Percentiles rank a stretch among this genome's conserved stretches.
Evolutionary conservation across 2,888 invertebrate genomes (phyloP).

Genomic region (Stenchaetothrips biformis): DNA sequence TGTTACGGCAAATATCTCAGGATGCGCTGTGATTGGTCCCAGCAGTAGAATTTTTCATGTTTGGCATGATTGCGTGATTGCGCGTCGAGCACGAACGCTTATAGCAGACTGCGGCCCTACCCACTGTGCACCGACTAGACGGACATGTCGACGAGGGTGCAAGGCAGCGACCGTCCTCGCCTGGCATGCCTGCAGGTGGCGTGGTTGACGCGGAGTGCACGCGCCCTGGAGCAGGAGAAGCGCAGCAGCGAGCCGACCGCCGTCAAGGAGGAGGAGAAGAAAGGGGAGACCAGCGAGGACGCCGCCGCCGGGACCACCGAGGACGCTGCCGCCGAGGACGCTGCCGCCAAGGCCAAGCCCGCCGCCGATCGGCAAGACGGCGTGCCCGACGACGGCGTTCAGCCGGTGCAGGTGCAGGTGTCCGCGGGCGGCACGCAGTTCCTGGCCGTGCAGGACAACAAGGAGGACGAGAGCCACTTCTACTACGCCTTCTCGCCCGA

Average conservation of each 20-base stretch:
- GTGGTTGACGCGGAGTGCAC: neutral
- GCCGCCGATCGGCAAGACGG: neutral
- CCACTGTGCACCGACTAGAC: too few relatives aligned
- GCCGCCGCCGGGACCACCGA: neutral
- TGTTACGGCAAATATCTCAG: too few relatives aligned
- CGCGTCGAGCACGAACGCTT: too few relatives aligned
- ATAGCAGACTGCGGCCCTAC: too few relatives aligned
- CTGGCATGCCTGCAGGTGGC: constrained; percentile 9
- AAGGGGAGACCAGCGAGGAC: neutral
- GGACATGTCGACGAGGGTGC: too few relatives aligned
- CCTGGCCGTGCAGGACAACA: neutral
- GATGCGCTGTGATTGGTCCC: too few relatives aligned
- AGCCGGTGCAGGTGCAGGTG: constrained; percentile 13
- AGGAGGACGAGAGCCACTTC: neutral
- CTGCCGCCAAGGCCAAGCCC: neutral
- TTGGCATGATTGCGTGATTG: too few relatives aligned
- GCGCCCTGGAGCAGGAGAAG: neutral
- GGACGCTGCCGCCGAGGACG: neutral
- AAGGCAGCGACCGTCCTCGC: neutral
- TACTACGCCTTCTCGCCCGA: neutral
- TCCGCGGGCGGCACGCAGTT: constrained; percentile 3
- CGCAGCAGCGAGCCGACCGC: neutral
- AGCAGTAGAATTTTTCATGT: too few relatives aligned
- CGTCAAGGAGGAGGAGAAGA: neutral
- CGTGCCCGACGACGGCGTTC: neutral